These are phyloP conservation scores for Trachelus stipa DNA, from an alignment of 2,888 invertebrate species.

Conservation along the genomic window DNA sequence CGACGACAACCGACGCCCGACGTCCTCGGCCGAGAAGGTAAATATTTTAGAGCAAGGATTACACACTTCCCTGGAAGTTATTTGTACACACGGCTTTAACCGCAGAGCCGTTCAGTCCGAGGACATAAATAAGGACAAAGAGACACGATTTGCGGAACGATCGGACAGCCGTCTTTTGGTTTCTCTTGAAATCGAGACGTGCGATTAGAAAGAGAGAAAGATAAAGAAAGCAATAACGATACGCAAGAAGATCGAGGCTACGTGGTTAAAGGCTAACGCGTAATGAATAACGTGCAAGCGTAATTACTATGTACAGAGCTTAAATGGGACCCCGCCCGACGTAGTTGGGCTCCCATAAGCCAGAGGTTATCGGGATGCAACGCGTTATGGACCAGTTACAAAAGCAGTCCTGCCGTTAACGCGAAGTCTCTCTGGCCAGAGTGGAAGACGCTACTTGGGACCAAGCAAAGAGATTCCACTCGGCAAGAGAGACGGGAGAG, in stretches of 20 bases:
- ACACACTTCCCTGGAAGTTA: neutral
- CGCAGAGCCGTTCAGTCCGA: neutral
- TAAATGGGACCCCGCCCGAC: neutral
- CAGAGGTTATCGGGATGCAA: neutral
- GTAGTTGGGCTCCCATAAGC: neutral
- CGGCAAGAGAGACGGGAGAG: neutral
- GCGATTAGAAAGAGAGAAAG: neutral
- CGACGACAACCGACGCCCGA: neutral
- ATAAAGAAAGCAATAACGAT: neutral
- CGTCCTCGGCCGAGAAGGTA: neutral
- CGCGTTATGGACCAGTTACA: neutral
- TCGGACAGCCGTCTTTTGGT: neutral
- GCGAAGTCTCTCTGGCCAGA: neutral
- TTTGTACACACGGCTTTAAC: neutral
- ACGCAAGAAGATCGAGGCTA: neutral
- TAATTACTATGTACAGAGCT: neutral
- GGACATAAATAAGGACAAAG: neutral
- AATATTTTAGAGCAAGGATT: neutral
- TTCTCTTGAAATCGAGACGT: neutral
- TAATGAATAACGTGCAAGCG: neutral
- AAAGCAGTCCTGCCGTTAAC: neutral
- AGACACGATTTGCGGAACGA: no score
- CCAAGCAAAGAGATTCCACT: neutral
- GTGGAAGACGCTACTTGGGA: neutral
- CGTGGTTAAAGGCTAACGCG: neutral